Base-by-base conservation (phyloP, 2,888 invertebrate species). In the Aplocera efformata region DNA sequence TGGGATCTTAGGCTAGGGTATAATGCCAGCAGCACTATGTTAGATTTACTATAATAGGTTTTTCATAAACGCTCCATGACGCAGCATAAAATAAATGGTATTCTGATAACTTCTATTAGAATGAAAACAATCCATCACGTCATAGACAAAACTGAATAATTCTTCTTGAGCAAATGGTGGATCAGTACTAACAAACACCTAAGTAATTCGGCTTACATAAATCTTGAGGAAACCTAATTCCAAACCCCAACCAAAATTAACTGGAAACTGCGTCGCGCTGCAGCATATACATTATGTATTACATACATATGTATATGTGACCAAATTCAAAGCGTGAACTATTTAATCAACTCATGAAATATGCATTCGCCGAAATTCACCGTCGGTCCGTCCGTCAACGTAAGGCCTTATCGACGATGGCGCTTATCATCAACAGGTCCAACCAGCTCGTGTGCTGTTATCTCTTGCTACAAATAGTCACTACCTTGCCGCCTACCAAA, bases 261-360 rank as follows among this genome's bases (percentile, higher is more conserved):
- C 40, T 37, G 6, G 39, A 46, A 48, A 44, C 44, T 44, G 36
- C 23, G 37, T 44, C 33, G 24, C 34, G 55, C 60, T 71, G 66
- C 61, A 65, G 65, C 64, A 67, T 63, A 66, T 63, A 58, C 59
- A 55, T 53, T 47, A 57, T 56, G 50, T 58, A 55, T 58, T 63
- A 64, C 63, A 71, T 67, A 63, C 60, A 64, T 67, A 65, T 66
- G 64, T 63, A 62, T 63, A 52, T 58, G 57, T 60, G 59, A 58
- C 63, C 65, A 70, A 77, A 76, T 81, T 71, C 74, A 76, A 74
- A 81, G 79, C 78, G 79, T 73, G 75, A 86, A 84, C 83, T 86
- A 86, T 86, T 86, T 85, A 84, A 84, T 84, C 84, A 83, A 81
- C 78, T 85, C 85, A 85, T 84, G 84, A 81, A 85, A 83, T 83